Conservation (phyloP, 1,140 invertebrate species). For the Oppia nitens region DNA sequence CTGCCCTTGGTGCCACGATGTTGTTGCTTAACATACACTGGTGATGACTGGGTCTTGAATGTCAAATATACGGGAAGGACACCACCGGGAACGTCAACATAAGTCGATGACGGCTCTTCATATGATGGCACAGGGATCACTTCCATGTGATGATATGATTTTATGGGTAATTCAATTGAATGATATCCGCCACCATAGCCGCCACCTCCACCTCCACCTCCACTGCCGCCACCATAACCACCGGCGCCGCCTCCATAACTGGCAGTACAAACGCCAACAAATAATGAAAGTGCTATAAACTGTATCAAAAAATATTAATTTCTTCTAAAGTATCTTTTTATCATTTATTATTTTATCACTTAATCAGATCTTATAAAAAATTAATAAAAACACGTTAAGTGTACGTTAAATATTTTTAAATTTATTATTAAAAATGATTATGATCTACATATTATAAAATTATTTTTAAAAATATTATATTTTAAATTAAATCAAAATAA, state of each 20-base stretch:
- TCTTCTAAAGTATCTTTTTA: no score
- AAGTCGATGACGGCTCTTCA: conserved; percentile 3
- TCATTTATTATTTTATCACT: no score
- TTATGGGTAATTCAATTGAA: conserved; percentile 11
- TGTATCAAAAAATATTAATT: neutral
- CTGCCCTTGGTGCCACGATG: conserved; percentile 11
- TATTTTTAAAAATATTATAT: no score
- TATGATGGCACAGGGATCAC: conserved; percentile 7
- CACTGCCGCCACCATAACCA: conserved; percentile 3
- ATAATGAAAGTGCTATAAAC: conserved; percentile 1
- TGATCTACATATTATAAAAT: no score
- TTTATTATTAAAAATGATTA: no score
- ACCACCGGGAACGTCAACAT: conserved; percentile 10
- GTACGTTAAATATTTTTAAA: no score
- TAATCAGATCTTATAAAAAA: no score
- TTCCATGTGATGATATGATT: conserved; percentile 10
- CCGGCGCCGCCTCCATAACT: neutral
- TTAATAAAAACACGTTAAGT: no score
- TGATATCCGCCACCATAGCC: neutral
- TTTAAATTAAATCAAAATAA: no score
- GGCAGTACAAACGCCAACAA: conserved; percentile 4
- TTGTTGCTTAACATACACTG: conserved; percentile 15
- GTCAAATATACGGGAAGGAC: conserved; percentile 11
- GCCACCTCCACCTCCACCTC: conserved; percentile 2
- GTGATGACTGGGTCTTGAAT: conserved; percentile 10